Evolutionary conservation across 1,140 invertebrate species (phyloP), one percentile per base, ranked within the genome.

Genomic region (Cyrtorhinus lividipennis): DNA sequence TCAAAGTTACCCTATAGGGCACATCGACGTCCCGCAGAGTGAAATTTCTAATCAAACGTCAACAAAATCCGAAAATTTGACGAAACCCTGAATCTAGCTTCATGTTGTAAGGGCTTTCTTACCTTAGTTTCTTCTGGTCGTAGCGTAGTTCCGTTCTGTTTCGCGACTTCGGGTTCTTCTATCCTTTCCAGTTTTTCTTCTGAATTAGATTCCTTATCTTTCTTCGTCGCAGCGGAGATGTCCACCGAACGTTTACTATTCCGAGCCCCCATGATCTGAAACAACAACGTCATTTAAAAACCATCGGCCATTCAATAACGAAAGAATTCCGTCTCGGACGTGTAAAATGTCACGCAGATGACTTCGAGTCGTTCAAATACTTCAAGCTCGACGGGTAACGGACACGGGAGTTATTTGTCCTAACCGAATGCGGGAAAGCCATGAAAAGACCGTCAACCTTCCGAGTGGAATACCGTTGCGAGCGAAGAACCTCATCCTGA

Each of bases 221-320:
- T 87, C 72, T 87, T 86, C 70, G 85, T 83, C 68, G 85, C 85
- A 71, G 85, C 87, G 67, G 83, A 84, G 74, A 89, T 88, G 71
- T 89, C 86, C 71, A 88, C 85, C 67, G 86, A 88, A 76, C 86
- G 82, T 75, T 86, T 89, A 75, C 86, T 88, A 76, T 88, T 86
- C 78, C 82, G 82, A 73, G 82, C 85, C 76, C 87, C 87, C 86
- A 89, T 88, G 44, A 18, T 59, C 58, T 60, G 58, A 2, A 59
- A 59, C n/a, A n/a, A 59, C 27, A 59, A 18, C 27, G 38, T 24
- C 2, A 59, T 22, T 57, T 57, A 57, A 2, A 38, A 38, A 5
- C 5, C 30, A 38, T 38, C 15, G 30, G 5, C 15, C 30, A 38
- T 38, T 38, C 5, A 38, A 38, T 38, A 38, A 38, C 30, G 30